phyloP scores from a whole-genome alignment of 2,888 invertebrate genomes.

The Odontomyia ornata region DNA sequence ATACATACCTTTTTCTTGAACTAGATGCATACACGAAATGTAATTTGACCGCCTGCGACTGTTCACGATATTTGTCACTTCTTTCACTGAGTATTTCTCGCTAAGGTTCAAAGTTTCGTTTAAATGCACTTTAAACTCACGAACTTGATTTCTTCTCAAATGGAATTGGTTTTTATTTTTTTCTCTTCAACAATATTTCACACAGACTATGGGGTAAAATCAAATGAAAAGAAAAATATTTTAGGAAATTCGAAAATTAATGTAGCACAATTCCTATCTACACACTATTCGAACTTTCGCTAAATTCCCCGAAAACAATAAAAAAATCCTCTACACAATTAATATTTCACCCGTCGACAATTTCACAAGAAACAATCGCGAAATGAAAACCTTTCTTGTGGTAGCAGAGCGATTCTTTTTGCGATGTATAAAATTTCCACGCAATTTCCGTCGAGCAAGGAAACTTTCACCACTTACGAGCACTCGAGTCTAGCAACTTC shows the following conservation, averaged over 20 bases:
- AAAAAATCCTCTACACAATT: background rate
- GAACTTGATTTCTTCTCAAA: background rate
- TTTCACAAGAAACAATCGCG: no score
- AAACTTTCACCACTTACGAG: constrained; percentile 33
- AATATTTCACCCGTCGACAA: background rate
- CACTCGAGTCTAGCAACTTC: background rate
- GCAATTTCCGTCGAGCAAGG: background rate
- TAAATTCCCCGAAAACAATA: background rate
- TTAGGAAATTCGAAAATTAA: background rate
- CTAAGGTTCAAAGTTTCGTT: background rate
- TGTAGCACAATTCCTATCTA: background rate
- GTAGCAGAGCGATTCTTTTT: background rate
- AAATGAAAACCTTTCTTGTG: background rate
- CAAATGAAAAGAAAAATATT: background rate
- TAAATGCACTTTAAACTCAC: background rate
- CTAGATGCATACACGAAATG: constrained; percentile 49
- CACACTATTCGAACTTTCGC: background rate
- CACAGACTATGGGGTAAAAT: background rate
- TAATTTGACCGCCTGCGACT: background rate
- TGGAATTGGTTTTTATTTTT: no score
- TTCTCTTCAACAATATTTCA: background rate
- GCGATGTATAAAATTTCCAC: constrained; percentile 29
- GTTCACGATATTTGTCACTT: no score
- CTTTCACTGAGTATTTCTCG: background rate
- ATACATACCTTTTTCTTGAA: constrained; percentile 49